Evolutionary conservation across 1,140 invertebrate genomes (phyloP).

Genomic region (Pectinophora gossypiella): DNA sequence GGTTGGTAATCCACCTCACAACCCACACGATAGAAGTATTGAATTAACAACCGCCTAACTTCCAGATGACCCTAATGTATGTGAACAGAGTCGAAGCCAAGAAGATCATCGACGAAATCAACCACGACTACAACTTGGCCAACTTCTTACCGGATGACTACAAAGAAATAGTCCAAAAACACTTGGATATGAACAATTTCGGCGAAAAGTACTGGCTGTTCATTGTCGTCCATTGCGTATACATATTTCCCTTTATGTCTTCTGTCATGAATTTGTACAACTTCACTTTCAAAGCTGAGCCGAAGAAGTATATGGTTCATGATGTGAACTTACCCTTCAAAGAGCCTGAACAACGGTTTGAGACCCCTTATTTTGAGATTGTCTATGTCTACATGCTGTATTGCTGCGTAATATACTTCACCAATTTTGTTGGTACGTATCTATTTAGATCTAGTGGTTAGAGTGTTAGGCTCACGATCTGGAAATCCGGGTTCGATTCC

Average conservation of each 20-base stretch:
- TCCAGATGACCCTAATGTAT: conserved; percentile 9
- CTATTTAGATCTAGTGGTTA: no score
- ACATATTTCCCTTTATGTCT: not conserved
- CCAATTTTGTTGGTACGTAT: no score
- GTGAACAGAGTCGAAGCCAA: not conserved
- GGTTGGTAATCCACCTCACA: no score
- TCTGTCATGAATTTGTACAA: conserved; percentile 1
- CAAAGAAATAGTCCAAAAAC: not conserved
- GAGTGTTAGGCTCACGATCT: no score
- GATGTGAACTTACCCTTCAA: conserved; percentile 1
- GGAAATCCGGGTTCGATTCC: no score
- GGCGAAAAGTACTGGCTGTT: conserved; percentile 1
- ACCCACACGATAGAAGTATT: no score
- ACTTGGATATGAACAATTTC: not conserved
- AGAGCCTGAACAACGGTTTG: not conserved
- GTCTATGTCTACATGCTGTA: conserved; percentile 10
- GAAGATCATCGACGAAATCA: conserved; percentile 6
- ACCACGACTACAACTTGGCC: not conserved
- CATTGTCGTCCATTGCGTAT: not conserved
- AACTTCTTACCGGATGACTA: not conserved
- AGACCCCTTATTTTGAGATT: conserved; percentile 6
- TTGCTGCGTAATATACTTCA: not conserved
- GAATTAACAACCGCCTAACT: no score
- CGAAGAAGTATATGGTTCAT: conserved; percentile 4
- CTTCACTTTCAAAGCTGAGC: not conserved